These are phyloP conservation scores for Vanessa tameamea DNA, from an alignment of 1,140 invertebrate species.

Conservation along the genomic window DNA sequence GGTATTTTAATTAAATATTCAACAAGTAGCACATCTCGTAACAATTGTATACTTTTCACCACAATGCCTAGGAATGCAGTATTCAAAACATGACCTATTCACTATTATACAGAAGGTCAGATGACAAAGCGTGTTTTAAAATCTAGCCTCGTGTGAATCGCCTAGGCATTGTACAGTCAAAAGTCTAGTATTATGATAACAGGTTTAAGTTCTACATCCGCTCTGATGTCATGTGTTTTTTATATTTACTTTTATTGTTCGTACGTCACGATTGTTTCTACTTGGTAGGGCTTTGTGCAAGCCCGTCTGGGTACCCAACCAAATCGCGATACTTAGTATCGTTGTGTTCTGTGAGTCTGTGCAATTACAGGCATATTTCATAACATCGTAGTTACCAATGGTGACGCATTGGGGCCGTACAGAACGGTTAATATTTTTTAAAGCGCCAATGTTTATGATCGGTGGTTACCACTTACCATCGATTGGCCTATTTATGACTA, in stretches of 20 bases:
- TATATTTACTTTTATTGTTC: background rate
- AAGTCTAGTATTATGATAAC: constrained; percentile 27
- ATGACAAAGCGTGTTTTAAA: constrained; percentile 30
- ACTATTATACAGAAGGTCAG: constrained; percentile 1
- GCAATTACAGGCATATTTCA: no score
- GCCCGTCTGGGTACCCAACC: no score
- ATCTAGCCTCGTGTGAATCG: constrained; percentile 38
- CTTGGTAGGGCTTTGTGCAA: no score
- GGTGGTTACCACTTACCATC: no score
- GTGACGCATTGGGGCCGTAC: no score
- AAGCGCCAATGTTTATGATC: no score
- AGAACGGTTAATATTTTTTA: no score
- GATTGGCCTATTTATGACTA: no score
- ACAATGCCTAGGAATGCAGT: constrained; percentile 37
- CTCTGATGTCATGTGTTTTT: background rate
- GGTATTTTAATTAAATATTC: background rate
- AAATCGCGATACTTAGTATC: no score
- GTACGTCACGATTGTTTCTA: no score
- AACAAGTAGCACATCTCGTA: background rate
- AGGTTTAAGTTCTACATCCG: constrained; percentile 31
- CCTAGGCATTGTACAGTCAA: constrained; percentile 29
- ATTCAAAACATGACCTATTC: constrained; percentile 42
- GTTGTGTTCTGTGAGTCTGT: no score
- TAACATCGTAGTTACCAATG: no score
- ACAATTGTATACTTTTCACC: constrained; percentile 18